phyloP scores from a whole-genome alignment of 2,888 invertebrate species.

The Rapana venosa region DNA sequence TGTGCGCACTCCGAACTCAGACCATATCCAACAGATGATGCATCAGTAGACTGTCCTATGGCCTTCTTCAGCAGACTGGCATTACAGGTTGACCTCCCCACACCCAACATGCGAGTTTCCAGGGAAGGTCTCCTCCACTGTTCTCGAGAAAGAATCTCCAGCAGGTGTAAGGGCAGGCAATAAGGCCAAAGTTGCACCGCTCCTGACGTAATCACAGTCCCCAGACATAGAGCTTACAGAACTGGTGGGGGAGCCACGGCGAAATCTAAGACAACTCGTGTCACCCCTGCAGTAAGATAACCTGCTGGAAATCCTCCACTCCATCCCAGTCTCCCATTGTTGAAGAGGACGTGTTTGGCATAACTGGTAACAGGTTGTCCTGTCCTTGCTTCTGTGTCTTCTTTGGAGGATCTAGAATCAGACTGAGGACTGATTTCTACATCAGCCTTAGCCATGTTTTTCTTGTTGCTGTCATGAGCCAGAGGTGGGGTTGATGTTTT shows the following conservation, averaged over 20 bases:
- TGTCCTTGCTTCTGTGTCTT: not conserved
- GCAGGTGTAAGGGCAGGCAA: constrained; percentile 43
- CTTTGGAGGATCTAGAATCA: not conserved
- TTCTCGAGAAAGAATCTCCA: constrained; percentile 30
- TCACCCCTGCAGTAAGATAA: constrained; percentile 47
- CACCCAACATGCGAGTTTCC: constrained; percentile 30
- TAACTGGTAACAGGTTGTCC: not conserved
- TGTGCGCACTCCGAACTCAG: constrained; percentile 28
- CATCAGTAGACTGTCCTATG: constrained; percentile 21
- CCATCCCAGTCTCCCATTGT: constrained; percentile 46
- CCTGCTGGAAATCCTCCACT: constrained; percentile 48
- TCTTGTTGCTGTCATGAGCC: not conserved
- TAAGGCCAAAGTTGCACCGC: constrained; percentile 39
- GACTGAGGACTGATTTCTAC: not conserved
- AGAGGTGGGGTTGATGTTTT: too few species aligned
- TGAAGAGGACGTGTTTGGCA: constrained; percentile 24
- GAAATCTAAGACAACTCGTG: constrained; percentile 46
- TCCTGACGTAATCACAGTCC: constrained; percentile 43
- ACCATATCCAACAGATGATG: constrained; percentile 36
- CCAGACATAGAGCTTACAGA: constrained; percentile 8
- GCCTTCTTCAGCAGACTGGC: constrained; percentile 22
- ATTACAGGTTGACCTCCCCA: constrained; percentile 45
- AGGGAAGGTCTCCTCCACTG: constrained; percentile 30
- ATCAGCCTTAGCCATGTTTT: not conserved
- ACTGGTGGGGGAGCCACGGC: constrained; percentile 36